A percentile compares a stretch with the other conserved stretches of the same genome.
Conservation (phyloP, 2,113 vertebrate species). For the Callipepla californica region DNA sequence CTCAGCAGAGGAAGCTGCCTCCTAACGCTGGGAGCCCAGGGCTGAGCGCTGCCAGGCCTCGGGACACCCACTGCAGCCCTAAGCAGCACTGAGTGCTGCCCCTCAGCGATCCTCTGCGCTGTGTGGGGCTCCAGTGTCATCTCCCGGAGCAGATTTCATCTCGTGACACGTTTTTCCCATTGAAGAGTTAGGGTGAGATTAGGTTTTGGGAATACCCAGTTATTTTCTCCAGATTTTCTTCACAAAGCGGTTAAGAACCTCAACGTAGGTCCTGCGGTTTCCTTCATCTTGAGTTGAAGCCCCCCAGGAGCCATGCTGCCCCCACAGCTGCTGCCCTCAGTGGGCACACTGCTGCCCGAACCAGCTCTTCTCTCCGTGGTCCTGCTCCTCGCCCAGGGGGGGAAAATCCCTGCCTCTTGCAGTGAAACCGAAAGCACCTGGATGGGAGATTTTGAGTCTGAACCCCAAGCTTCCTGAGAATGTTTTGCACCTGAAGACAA, state of each 20-base stretch:
- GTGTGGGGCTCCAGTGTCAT: background rate
- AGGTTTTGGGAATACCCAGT: background rate
- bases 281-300: background rate
- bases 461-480: constrained; percentile 46
- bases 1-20: constrained; percentile 34
- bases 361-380: background rate
- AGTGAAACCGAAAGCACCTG: background rate
- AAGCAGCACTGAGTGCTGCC: rapidly evolving
- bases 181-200: background rate
- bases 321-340: background rate
- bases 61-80: background rate
- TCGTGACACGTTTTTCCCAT: background rate
- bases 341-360: background rate
- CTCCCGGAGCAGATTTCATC: background rate
- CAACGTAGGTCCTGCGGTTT: background rate
- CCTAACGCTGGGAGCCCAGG: background rate
- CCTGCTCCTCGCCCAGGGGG: background rate
- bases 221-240: background rate
- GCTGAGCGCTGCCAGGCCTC: background rate
- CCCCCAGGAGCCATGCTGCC: rapidly evolving
- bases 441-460: background rate
- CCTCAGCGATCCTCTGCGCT: background rate
- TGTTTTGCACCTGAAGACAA: constrained; percentile 57
- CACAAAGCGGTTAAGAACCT: background rate
- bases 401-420: constrained; percentile 16